Evolutionary conservation across 2,797 vertebrate species (phyloP).

Genomic region (Graptemys geographica): DNA sequence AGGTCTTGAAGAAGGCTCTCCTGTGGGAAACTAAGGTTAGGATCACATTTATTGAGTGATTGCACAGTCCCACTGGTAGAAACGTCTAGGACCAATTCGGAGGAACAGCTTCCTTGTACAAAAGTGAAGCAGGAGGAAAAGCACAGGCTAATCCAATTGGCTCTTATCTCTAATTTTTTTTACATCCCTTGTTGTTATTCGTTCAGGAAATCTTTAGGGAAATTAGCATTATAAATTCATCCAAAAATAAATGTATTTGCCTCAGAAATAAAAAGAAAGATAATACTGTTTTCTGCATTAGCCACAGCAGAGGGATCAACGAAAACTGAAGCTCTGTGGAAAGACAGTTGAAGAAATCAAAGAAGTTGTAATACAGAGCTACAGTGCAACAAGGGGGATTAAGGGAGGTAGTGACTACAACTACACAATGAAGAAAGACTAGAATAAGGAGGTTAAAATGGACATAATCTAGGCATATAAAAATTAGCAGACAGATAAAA

Average conservation of each 20-base stretch:
- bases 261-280: conserved; percentile 35
- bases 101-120: neutral
- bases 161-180: neutral
- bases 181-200: neutral
- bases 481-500: neutral
- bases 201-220: conserved; percentile 33
- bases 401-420: neutral
- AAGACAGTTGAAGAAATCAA: neutral
- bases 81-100: neutral
- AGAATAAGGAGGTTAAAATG: neutral
- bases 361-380: neutral
- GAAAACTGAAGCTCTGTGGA: neutral
- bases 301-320: neutral
- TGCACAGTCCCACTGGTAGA: neutral
- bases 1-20: neutral
- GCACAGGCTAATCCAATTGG: neutral
- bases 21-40: neutral
- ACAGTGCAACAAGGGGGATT: neutral
- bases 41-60: neutral
- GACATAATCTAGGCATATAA: neutral
- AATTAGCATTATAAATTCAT: neutral
- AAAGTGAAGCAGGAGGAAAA: neutral
- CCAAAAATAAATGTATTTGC: conserved; percentile 42
- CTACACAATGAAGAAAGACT: rapidly evolving
- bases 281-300: neutral